These are phyloP conservation scores for Dicerorhinus sumatrensis DNA, from an alignment of 2,113 vertebrate genomes.

Conservation along the genomic window DNA sequence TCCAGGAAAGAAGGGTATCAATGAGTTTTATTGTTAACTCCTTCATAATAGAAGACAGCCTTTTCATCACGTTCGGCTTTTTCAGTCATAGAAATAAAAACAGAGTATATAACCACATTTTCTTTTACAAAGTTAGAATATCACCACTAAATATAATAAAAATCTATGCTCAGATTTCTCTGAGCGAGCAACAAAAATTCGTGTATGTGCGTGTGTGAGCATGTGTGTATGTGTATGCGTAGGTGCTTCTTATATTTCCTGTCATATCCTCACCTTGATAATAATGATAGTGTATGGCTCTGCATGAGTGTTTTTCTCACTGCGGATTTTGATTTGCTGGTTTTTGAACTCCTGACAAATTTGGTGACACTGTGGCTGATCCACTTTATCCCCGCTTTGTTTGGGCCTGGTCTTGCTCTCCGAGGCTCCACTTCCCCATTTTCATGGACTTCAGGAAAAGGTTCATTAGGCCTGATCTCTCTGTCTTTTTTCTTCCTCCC, in stretches of 20 bases:
- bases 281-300: slow-evolving; percentile 67
- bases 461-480: slow-evolving; percentile 86
- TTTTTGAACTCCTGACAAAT: slow-evolving; percentile 86
- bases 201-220: not conserved
- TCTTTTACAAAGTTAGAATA: not conserved
- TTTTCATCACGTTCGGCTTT: not conserved
- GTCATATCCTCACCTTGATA: slow-evolving; percentile 65
- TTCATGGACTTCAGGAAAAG: slow-evolving; percentile 78
- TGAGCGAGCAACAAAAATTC: not conserved
- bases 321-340: slow-evolving; percentile 81
- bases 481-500: slow-evolving; percentile 85
- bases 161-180: not conserved
- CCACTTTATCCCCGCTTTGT: slow-evolving; percentile 87
- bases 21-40: slow-evolving; percentile 7
- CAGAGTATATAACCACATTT: not conserved
- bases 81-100: not conserved
- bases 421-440: slow-evolving; percentile 80
- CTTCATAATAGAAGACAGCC: slow-evolving; percentile 45
- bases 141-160: not conserved
- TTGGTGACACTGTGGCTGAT: slow-evolving; percentile 84
- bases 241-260: not conserved
- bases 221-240: not conserved
- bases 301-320: slow-evolving; percentile 76
- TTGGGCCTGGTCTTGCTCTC: slow-evolving; percentile 79
- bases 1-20: slow-evolving; percentile 62